A percentile compares a stretch with the other conserved stretches of the same genome.
These are phyloP conservation scores for Tribolium castaneum DNA, from an alignment of 1,140 invertebrate species.

Conservation along the genomic window DNA sequence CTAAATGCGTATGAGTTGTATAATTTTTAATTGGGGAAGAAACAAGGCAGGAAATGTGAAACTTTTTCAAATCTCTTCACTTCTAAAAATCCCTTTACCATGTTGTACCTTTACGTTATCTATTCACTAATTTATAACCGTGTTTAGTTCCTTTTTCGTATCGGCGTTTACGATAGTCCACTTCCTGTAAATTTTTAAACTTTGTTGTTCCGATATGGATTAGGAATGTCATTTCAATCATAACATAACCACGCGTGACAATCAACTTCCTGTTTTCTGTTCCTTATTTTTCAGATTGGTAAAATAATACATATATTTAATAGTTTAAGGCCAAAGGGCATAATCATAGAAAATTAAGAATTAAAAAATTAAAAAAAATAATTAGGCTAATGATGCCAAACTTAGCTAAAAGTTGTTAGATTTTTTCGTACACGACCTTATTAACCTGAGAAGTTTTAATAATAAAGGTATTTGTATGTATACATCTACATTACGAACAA, in stretches of 20 bases:
- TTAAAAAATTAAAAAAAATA: too few species aligned
- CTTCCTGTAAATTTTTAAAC: background rate
- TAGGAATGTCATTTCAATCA: background rate
- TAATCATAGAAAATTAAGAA: too few species aligned
- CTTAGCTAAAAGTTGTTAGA: background rate
- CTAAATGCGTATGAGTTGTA: too few species aligned
- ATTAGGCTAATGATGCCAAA: background rate
- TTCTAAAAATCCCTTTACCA: too few species aligned
- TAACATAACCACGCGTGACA: background rate
- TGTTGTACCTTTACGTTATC: background rate
- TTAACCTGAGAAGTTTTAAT: slow-evolving; percentile 6
- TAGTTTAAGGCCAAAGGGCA: too few species aligned
- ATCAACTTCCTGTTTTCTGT: background rate
- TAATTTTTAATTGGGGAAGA: too few species aligned
- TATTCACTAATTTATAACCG: background rate
- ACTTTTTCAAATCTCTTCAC: too few species aligned
- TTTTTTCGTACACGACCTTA: background rate
- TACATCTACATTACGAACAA: slow-evolving; percentile 7
- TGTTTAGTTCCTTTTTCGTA: background rate
- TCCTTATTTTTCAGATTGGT: background rate
- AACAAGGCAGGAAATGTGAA: too few species aligned
- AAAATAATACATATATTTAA: background rate
- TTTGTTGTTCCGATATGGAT: background rate
- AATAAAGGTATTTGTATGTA: background rate
- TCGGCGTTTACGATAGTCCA: background rate